phyloP scores from a whole-genome alignment of 2,797 vertebrate species.

The Nothura maculosa region DNA sequence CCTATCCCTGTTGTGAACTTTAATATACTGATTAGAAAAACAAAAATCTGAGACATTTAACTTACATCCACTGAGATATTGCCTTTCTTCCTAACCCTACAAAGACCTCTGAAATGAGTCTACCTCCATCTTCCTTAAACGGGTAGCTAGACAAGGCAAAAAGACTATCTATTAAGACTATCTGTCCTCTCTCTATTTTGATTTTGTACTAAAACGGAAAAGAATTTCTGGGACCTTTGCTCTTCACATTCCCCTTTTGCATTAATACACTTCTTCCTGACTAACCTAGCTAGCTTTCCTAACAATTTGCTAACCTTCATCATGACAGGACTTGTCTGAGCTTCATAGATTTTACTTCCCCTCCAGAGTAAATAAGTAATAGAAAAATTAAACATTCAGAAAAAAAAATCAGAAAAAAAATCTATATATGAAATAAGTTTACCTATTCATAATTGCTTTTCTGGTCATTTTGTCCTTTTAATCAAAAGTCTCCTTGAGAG shows the following conservation, averaged over 20 bases:
- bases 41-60: not conserved
- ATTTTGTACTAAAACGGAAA: not conserved
- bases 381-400: not conserved
- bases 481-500: not conserved
- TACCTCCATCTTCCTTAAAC: too few relatives aligned
- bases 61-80: rapidly evolving
- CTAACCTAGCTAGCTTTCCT: not conserved
- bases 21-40: not conserved
- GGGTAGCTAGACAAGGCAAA: not conserved
- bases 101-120: not conserved
- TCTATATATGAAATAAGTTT: not conserved
- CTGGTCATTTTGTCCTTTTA: not conserved
- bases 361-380: not conserved
- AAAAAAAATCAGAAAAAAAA: not conserved
- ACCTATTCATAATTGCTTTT: not conserved
- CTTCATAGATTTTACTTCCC: not conserved
- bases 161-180: not conserved
- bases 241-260: rapidly evolving
- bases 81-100: rapidly evolving
- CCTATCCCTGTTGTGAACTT: not conserved
- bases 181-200: not conserved
- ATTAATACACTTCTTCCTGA: not conserved
- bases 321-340: rapidly evolving
- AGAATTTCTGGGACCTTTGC: not conserved
- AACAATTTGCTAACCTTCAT: not conserved